Evolutionary conservation across 37 sponge, comb jelly and placozoan genomes (phyloP).

Genomic region (Corticium candelabrum): DNA sequence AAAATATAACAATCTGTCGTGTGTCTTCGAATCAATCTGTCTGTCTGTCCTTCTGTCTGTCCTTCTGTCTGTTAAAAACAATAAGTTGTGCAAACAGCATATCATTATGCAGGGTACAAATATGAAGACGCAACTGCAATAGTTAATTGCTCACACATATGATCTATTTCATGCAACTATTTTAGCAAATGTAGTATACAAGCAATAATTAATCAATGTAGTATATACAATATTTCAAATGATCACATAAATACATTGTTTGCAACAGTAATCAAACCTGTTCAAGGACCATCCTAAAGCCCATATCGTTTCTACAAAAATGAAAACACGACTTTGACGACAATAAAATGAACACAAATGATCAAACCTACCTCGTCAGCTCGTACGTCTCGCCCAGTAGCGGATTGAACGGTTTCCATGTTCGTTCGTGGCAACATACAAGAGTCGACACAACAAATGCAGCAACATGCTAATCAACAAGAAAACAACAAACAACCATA

Average conservation of each 20-base stretch:
- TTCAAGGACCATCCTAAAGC: slow-evolving; percentile 45
- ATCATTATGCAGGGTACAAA: too few relatives aligned
- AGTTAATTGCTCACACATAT: too few relatives aligned
- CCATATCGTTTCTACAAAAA: slow-evolving; percentile 25
- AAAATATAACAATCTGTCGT: too few relatives aligned
- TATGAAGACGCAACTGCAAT: too few relatives aligned
- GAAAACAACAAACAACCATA: neutral
- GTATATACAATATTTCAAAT: neutral
- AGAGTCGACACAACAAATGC: neutral
- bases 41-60: too few relatives aligned
- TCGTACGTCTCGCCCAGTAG: slow-evolving; percentile 92
- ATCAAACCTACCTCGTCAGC: neutral
- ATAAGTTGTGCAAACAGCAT: too few relatives aligned
- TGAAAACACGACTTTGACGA: neutral
- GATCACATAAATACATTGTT: neutral
- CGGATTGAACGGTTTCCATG: slow-evolving; percentile 90
- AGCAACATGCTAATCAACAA: neutral
- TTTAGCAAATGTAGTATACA: neutral
- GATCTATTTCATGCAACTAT: neutral
- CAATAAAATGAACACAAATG: neutral
- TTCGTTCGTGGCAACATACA: neutral
- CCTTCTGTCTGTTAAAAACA: too few relatives aligned
- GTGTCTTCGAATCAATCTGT: too few relatives aligned
- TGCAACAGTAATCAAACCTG: slow-evolving; percentile 25
- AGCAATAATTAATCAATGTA: neutral